phyloP scores from a whole-genome alignment of 2,113 vertebrate genomes.

The Mustela nigripes region DNA sequence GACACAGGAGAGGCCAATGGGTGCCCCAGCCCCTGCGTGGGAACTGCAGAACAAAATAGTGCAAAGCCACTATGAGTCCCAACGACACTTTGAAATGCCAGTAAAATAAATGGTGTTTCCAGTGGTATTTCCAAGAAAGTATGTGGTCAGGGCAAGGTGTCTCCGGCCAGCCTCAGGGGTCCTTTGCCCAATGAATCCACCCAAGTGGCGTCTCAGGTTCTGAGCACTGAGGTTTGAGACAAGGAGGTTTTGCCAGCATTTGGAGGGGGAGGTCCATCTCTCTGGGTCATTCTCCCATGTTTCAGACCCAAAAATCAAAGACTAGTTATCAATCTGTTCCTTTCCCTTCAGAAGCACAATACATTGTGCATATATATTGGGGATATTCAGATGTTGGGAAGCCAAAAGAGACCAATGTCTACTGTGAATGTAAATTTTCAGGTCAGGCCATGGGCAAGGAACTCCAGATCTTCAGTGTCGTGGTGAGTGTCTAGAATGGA shows the following conservation, averaged over 20 bases:
- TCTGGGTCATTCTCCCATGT: not conserved
- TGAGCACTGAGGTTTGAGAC: not conserved
- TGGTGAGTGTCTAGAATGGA: not conserved
- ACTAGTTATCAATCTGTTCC: not conserved
- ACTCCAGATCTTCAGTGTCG: not conserved
- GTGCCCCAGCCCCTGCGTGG: not conserved
- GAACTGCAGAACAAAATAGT: not conserved
- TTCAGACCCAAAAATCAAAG: not conserved
- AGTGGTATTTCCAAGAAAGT: not conserved
- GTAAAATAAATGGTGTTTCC: not conserved
- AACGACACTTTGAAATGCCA: not conserved
- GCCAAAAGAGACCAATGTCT: not conserved
- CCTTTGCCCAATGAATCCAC: not conserved
- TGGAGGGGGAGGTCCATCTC: not conserved
- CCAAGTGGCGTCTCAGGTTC: not conserved
- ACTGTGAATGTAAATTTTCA: not conserved
- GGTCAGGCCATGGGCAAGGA: not conserved
- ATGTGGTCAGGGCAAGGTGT: not conserved
- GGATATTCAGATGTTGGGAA: not conserved
- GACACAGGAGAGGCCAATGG: not conserved
- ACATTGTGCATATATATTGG: too few relatives aligned
- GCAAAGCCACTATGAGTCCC: not conserved
- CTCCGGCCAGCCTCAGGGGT: not conserved
- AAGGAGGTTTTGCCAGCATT: not conserved
- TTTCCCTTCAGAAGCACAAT: not conserved